Conservation (phyloP, 1,140 invertebrate species). For the Ganaspis sp. region DNA sequence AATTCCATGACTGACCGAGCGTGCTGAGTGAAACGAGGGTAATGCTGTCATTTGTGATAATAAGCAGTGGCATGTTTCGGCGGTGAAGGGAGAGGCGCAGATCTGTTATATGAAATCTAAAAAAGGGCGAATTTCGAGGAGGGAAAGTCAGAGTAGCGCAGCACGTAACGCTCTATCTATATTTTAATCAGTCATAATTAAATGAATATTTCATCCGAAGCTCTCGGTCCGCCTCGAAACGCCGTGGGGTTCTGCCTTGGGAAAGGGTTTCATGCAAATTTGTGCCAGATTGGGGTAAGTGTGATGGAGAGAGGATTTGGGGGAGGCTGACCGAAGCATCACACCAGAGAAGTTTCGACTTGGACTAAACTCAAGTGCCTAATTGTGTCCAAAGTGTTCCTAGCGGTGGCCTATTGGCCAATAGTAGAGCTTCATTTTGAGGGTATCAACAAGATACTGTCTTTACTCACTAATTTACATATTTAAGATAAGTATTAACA, state of each 20-base stretch:
- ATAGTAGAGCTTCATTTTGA: background rate
- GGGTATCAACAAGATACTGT: background rate
- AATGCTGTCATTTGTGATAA: slow-evolving; percentile 19
- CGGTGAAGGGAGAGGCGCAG: slow-evolving; percentile 17
- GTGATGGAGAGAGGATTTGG: slow-evolving; percentile 37
- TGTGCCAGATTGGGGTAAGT: slow-evolving; percentile 57
- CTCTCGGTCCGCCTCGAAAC: slow-evolving; percentile 37
- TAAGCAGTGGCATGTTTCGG: slow-evolving; percentile 30
- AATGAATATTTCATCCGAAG: slow-evolving; percentile 71
- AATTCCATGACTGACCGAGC: slow-evolving; percentile 8
- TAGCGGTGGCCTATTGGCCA: background rate
- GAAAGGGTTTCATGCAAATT: slow-evolving; percentile 68
- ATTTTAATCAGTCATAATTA: slow-evolving; percentile 73
- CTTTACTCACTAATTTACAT: too few relatives aligned
- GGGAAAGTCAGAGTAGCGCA: slow-evolving; percentile 53
- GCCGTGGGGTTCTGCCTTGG: slow-evolving; percentile 25
- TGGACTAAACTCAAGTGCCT: slow-evolving; percentile 14
- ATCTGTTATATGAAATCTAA: slow-evolving; percentile 16
- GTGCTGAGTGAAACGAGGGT: background rate
- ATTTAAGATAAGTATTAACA: too few relatives aligned
- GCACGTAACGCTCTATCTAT: slow-evolving; percentile 69
- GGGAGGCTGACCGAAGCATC: slow-evolving; percentile 1
- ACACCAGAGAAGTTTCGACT: slow-evolving; percentile 4
- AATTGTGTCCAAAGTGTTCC: slow-evolving; percentile 1
- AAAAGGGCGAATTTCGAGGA: background rate